phyloP scores from a whole-genome alignment of 2,113 vertebrate species.

The Gymnorhina tibicen region DNA sequence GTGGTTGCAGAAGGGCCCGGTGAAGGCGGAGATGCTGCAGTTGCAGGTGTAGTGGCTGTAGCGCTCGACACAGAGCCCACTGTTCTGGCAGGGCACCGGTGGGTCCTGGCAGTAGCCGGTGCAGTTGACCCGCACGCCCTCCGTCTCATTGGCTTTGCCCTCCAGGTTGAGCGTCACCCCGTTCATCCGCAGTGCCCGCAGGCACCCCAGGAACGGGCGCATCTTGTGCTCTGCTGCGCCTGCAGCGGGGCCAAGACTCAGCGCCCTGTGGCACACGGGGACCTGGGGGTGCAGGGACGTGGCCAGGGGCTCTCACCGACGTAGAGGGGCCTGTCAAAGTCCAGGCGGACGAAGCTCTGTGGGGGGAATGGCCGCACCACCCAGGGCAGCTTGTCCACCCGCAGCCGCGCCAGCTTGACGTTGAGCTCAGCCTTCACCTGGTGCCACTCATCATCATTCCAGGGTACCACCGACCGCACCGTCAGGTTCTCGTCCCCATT shows the following conservation, averaged over 20 bases:
- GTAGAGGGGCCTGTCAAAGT: constrained; percentile 85
- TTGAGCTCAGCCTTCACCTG: constrained; percentile 94
- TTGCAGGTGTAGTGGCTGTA: constrained; percentile 94
- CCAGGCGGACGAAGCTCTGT: constrained; percentile 89
- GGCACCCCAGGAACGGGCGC: constrained; percentile 89
- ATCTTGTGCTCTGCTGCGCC: constrained; percentile 88
- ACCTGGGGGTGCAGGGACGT: accelerated
- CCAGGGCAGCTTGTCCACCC: constrained; percentile 93
- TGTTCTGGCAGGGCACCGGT: constrained; percentile 87
- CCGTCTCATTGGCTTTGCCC: constrained; percentile 86
- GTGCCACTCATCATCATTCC: constrained; percentile 95
- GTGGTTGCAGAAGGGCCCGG: constrained; percentile 91
- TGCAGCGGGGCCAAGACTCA: constrained; percentile 3
- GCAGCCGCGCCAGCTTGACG: constrained; percentile 87
- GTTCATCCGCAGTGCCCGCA: constrained; percentile 90
- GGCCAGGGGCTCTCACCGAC: constrained; percentile 77
- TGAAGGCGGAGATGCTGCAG: constrained; percentile 91
- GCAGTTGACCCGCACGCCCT: constrained; percentile 90
- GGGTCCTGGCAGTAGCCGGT: constrained; percentile 88
- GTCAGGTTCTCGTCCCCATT: constrained; percentile 92
- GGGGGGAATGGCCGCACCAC: constrained; percentile 81
- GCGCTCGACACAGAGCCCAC: constrained; percentile 89
- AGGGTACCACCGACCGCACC: constrained; percentile 74
- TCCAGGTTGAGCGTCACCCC: constrained; percentile 91
- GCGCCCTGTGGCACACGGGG: accelerated